Evolutionary conservation across 23 tunicate genomes (phyloP), one percentile per base, ranked within the genome.

Genomic region (Halocynthia roretzi): DNA sequence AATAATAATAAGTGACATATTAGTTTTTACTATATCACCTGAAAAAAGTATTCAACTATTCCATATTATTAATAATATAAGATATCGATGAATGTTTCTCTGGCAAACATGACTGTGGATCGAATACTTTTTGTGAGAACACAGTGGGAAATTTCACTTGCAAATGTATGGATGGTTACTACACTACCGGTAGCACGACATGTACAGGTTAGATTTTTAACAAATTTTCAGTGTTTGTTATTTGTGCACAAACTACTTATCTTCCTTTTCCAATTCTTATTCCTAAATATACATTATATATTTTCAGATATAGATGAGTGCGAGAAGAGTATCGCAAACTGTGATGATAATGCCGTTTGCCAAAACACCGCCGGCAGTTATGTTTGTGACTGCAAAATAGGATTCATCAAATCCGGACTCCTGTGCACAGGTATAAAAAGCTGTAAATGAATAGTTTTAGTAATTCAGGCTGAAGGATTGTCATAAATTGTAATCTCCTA

Each of bases 231-330:
- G 44, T 31, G 44, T 31, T 31, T 31, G 44, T 31, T 31, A 31
- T 31, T 31, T 31, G 44, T 31, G 44, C 44, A 31, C 1, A 31
- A 31, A 31, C 44, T 31, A 4, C 44, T 0, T 31, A 31, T 31
- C 44, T 31, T 31, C 44, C 44, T 31, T 31, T 31, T 31, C 44
- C 44, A 31, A 31, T 31, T 31, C 44, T 31, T 4, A 31, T 31
- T 31, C 44, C 44, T 31, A 31, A 31, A 31, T 31, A 31, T 31
- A 31, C 44, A 31, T 31, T 31, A 31, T 8, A 66, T 21, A 6
- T 52, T 53, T 54, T 75, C 72, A 52, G 88, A 84, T 79, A 60
- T 84, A 6, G 83, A 84, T 70, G 88, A 84, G 70, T 84, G 88
- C 31, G 52, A 31, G 1, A 61, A 11, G 7, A 56, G 76, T 5